Conservation (phyloP, 2,113 vertebrate genomes). For the Heliornis fulica region DNA sequence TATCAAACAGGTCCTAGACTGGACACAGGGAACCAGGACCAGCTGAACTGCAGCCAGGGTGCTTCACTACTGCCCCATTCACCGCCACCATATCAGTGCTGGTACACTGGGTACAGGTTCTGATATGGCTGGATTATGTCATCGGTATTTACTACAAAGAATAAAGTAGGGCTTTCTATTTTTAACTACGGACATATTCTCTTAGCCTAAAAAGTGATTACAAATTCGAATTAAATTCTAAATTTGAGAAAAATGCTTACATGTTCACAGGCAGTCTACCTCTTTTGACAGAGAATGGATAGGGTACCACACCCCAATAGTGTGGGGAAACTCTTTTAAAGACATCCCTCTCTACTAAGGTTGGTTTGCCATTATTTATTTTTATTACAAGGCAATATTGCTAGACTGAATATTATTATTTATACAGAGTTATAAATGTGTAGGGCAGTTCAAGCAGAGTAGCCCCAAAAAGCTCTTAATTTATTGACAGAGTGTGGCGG, state of each 20-base stretch:
- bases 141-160: neutral
- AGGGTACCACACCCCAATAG: neutral
- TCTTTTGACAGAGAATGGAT: neutral
- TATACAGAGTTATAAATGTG: neutral
- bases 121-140: neutral
- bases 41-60: neutral
- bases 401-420: neutral
- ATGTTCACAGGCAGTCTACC: neutral
- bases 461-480: neutral
- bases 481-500: neutral
- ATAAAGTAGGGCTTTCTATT: neutral
- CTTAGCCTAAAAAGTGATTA: neutral
- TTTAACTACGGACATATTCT: neutral
- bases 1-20: neutral
- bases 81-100: neutral
- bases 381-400: neutral
- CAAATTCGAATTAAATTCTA: neutral
- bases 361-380: neutral
- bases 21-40: rapidly evolving
- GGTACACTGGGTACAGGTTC: neutral
- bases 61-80: neutral
- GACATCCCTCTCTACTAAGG: neutral
- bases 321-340: neutral
- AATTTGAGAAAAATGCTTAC: neutral
- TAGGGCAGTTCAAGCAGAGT: neutral